Percentiles rank a stretch among this genome's conserved stretches.
Conservation (phyloP, 2,888 invertebrate species). For the Eubasilissa splendida region DNA sequence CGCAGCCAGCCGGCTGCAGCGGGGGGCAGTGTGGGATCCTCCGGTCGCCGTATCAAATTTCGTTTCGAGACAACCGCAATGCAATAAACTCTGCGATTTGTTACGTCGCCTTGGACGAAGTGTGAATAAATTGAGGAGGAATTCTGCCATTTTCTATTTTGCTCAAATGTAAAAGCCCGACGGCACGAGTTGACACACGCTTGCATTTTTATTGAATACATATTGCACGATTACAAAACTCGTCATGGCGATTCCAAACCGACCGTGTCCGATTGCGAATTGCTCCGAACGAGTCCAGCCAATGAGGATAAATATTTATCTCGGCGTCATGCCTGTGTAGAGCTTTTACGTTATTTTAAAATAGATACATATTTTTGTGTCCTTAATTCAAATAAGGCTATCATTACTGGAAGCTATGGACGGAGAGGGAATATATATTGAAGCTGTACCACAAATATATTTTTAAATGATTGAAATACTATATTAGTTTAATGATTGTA, state of each 20-base stretch:
- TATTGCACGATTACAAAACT: constrained; percentile 47
- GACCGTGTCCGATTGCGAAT: constrained; percentile 25
- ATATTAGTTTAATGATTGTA: too few species aligned
- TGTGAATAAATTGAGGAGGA: constrained; percentile 51
- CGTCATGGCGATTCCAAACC: constrained; percentile 13
- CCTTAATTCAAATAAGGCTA: too few species aligned
- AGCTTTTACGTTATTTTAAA: constrained; percentile 9
- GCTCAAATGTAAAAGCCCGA: constrained; percentile 31
- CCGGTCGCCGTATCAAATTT: constrained; percentile 55
- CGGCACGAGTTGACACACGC: constrained; percentile 35
- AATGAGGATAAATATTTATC: constrained; percentile 31
- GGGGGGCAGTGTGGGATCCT: constrained; percentile 44
- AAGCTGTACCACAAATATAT: too few species aligned
- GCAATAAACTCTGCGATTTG: constrained; percentile 56
- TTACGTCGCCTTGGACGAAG: constrained; percentile 47
- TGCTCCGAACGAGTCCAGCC: constrained; percentile 29
- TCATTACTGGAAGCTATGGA: too few species aligned
- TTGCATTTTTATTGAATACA: constrained; percentile 50
- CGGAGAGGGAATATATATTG: too few species aligned
- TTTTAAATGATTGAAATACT: too few species aligned
- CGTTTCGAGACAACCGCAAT: constrained; percentile 52
- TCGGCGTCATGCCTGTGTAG: neutral
- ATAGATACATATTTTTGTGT: neutral
- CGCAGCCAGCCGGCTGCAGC: constrained; percentile 27
- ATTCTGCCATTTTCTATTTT: constrained; percentile 50